Conservation (phyloP, 2,888 invertebrate genomes). For the Ormia ochracea region DNA sequence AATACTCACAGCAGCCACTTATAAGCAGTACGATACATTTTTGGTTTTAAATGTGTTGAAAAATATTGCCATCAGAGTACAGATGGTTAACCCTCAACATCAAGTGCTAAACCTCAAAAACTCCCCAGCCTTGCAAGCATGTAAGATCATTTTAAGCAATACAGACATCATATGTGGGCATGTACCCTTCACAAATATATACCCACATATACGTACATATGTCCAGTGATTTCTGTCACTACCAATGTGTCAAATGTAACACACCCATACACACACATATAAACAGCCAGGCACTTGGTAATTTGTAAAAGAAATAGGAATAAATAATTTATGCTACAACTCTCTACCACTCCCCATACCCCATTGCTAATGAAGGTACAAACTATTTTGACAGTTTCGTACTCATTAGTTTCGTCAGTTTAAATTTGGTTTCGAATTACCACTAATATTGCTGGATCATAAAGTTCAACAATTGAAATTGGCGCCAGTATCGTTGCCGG, state of each 20-base stretch:
- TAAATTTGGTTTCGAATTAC: slow-evolving; percentile 26
- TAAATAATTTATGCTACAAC: slow-evolving; percentile 28
- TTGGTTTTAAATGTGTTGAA: not conserved
- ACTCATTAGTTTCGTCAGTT: not conserved
- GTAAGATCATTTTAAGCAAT: not conserved
- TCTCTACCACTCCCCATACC: slow-evolving; percentile 36
- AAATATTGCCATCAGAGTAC: slow-evolving; percentile 7
- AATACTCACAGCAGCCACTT: slow-evolving; percentile 18
- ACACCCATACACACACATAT: not conserved
- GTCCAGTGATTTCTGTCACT: not conserved
- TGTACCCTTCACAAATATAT: not conserved
- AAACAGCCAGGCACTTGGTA: not conserved
- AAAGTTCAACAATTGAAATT: slow-evolving; percentile 32
- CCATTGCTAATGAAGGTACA: slow-evolving; percentile 36
- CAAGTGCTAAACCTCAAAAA: slow-evolving; percentile 28
- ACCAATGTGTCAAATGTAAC: slow-evolving; percentile 34
- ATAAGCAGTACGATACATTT: not conserved
- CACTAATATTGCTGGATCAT: not conserved
- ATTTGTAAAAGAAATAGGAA: not conserved
- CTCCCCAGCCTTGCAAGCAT: slow-evolving; percentile 1
- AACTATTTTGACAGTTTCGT: slow-evolving; percentile 59
- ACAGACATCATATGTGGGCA: not conserved
- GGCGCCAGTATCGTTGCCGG: slow-evolving; percentile 48
- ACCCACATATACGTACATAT: not conserved
- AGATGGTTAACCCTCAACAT: slow-evolving; percentile 20